Evolutionary conservation across 2,888 invertebrate species (phyloP).

Genomic region (Pachydiplax longipennis): DNA sequence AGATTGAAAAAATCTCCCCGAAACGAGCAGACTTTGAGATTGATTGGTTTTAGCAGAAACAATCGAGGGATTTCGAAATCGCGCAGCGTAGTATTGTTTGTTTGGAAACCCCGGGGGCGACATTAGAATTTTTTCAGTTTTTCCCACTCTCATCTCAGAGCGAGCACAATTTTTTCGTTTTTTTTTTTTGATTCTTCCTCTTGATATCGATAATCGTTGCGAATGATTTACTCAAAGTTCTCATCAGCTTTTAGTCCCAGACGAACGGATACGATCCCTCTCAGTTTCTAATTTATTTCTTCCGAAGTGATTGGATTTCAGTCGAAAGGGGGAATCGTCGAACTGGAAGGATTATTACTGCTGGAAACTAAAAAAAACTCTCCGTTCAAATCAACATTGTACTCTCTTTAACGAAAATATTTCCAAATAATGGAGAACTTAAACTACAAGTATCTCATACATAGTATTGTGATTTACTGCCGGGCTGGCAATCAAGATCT

Average conservation of each 20-base stretch:
- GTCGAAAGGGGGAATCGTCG: too few relatives aligned
- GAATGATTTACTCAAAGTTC: slow-evolving; percentile 25
- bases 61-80: not conserved
- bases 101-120: not conserved
- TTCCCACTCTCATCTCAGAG: not conserved
- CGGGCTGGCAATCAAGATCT: too few relatives aligned
- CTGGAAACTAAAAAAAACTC: too few relatives aligned
- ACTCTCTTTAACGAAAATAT: not conserved
- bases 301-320: not conserved
- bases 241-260: not conserved
- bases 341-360: too few relatives aligned
- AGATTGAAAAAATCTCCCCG: not conserved
- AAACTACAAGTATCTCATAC: too few relatives aligned
- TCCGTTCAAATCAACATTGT: not conserved
- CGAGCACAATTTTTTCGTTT: not conserved
- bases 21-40: slow-evolving; percentile 7
- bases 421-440: not conserved
- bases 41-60: slow-evolving; percentile 36
- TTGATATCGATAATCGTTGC: slow-evolving; percentile 24
- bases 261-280: not conserved
- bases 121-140: not conserved
- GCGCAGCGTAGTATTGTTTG: not conserved
- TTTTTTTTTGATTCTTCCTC: not conserved
- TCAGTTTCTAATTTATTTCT: not conserved
- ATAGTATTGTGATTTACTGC: too few relatives aligned